Evolutionary conservation across 1,140 invertebrate species (phyloP).

Genomic region (Brachionus plicatilis): DNA sequence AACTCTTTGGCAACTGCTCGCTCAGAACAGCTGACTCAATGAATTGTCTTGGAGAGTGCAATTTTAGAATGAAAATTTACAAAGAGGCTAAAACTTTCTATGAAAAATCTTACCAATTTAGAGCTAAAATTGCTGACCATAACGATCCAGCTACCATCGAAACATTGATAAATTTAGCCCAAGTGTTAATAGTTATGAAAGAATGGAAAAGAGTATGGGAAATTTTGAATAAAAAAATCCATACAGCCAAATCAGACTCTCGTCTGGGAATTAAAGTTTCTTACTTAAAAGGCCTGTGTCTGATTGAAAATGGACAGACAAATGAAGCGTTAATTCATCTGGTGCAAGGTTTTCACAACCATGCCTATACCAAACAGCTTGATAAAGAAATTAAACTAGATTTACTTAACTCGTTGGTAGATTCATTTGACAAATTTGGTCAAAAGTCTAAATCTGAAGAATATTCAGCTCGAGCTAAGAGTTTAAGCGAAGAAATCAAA

Average conservation of each 20-base stretch:
- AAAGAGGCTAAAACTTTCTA: neutral
- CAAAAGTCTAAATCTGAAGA: neutral
- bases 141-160: neutral
- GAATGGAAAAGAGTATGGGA: neutral
- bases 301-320: neutral
- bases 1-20: neutral
- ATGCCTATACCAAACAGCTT: neutral
- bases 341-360: neutral
- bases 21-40: neutral
- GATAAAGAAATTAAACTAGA: neutral
- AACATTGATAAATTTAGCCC: neutral
- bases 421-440: neutral
- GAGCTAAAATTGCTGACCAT: neutral
- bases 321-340: neutral
- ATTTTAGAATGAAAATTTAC: neutral
- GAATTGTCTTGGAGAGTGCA: neutral
- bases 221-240: neutral
- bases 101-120: neutral
- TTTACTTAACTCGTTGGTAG: neutral
- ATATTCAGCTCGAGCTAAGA: neutral
- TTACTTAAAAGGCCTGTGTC: neutral
- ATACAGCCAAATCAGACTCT: neutral
- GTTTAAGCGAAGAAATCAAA: neutral
- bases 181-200: neutral
- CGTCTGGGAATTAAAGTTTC: neutral